Conservation (phyloP, 2,888 invertebrate genomes). For the Pimpla rufipes region DNA sequence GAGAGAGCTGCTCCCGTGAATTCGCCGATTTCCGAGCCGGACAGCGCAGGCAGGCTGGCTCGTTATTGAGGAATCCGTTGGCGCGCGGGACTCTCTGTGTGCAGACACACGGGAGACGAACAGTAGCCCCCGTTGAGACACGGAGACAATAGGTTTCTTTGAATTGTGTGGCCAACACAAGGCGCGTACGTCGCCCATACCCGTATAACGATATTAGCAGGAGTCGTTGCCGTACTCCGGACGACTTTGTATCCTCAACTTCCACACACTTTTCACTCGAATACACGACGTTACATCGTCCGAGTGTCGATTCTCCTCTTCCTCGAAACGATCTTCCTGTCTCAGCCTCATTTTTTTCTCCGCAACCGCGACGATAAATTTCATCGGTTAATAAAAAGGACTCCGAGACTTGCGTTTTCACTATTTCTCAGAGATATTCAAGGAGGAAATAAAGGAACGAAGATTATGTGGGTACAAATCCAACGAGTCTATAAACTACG, state of each 20-base stretch:
- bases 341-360: background rate
- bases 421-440: background rate
- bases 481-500: conserved; percentile 41
- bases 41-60: no score
- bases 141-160: conserved; percentile 59
- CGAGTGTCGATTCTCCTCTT: conserved; percentile 4
- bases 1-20: no score
- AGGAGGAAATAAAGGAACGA: conserved; percentile 22
- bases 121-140: conserved; percentile 37
- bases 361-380: conserved; percentile 4
- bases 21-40: no score
- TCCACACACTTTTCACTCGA: background rate
- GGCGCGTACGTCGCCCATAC: conserved; percentile 35
- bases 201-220: conserved; percentile 48
- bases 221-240: background rate
- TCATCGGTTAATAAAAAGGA: conserved; percentile 18
- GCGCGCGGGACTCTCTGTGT: background rate
- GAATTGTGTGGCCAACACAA: conserved; percentile 44
- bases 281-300: background rate
- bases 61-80: conserved; percentile 20
- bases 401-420: background rate
- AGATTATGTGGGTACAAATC: conserved; percentile 47
- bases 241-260: background rate
- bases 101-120: conserved; percentile 17
- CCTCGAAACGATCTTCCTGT: background rate